Conservation (phyloP, 2,888 invertebrate genomes). For the Pollenia angustigena region DNA sequence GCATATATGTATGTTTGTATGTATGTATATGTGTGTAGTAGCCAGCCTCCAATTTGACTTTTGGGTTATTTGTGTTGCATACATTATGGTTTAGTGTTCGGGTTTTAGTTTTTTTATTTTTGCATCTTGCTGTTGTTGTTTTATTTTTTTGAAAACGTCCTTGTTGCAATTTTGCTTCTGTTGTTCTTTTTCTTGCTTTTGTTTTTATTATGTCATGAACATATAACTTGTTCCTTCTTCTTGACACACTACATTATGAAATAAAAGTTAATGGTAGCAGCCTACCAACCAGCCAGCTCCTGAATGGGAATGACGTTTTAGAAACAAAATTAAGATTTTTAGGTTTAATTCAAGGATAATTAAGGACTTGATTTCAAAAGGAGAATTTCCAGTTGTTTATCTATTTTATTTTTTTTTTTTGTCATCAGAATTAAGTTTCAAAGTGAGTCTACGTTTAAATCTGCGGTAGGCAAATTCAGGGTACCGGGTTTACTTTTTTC, state of each 20-base stretch:
- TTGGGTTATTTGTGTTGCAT: constrained; percentile 46
- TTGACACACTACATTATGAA: neutral
- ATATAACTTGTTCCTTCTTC: constrained; percentile 17
- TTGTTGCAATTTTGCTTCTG: constrained; percentile 29
- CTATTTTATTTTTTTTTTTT: too few relatives aligned
- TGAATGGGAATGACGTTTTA: too few relatives aligned
- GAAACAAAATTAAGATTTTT: too few relatives aligned
- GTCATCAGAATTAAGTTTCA: too few relatives aligned
- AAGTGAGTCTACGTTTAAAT: too few relatives aligned
- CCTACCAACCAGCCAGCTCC: too few relatives aligned
- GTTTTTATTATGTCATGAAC: constrained; percentile 20
- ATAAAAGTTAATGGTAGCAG: too few relatives aligned
- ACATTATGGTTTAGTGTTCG: constrained; percentile 42
- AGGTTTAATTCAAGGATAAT: too few relatives aligned
- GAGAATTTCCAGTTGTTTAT: too few relatives aligned
- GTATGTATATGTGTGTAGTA: neutral
- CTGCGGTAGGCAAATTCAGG: too few relatives aligned
- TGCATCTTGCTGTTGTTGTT: constrained; percentile 22
- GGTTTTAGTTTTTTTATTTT: constrained; percentile 54
- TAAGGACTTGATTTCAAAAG: too few relatives aligned
- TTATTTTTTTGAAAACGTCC: constrained; percentile 15
- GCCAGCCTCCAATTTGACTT: constrained; percentile 61
- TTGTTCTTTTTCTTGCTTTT: constrained; percentile 14
- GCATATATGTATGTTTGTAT: neutral
- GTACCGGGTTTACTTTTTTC: too few relatives aligned